These are phyloP conservation scores for Typhlichthys subterraneus DNA, from an alignment of 2,797 vertebrate species.

Conservation along the genomic window DNA sequence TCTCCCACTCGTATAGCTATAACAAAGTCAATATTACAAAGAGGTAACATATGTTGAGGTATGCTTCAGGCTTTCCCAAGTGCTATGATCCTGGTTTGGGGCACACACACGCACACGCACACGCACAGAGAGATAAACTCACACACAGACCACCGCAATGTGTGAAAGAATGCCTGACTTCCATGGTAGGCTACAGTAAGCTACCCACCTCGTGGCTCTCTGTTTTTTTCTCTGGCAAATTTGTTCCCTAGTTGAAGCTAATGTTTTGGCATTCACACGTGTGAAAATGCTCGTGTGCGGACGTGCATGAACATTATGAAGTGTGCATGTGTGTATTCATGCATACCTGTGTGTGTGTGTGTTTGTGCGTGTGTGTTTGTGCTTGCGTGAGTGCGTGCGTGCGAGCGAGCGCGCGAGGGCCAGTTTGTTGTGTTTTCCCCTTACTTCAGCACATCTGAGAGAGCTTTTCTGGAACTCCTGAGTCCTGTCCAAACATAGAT, in stretches of 20 bases:
- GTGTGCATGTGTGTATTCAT: slow-evolving; percentile 49
- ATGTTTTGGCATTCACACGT: slow-evolving; percentile 46
- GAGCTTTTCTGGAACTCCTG: slow-evolving; percentile 87
- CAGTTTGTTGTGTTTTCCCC: slow-evolving; percentile 83
- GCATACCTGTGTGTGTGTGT: slow-evolving; percentile 11
- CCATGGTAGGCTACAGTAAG: slow-evolving; percentile 24
- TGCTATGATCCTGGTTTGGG: slow-evolving; percentile 67
- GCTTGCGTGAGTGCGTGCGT: slow-evolving; percentile 29
- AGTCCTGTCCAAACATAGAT: slow-evolving; percentile 93
- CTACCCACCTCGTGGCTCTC: slow-evolving; percentile 36
- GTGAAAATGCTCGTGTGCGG: slow-evolving; percentile 43
- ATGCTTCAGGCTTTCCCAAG: slow-evolving; percentile 69
- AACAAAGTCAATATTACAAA: slow-evolving; percentile 82
- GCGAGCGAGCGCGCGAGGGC: slow-evolving; percentile 59
- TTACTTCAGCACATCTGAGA: slow-evolving; percentile 87
- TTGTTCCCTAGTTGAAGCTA: slow-evolving; percentile 47
- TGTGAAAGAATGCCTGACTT: slow-evolving; percentile 46
- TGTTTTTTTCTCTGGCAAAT: slow-evolving; percentile 47
- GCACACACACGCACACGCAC: slow-evolving; percentile 36
- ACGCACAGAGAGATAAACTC: neutral
- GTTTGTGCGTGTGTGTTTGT: slow-evolving; percentile 25
- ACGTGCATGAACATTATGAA: slow-evolving; percentile 45
- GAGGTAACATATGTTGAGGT: slow-evolving; percentile 82
- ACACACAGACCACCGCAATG: neutral
- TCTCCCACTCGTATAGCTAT: slow-evolving; percentile 78